Evolutionary conservation across 1,140 invertebrate genomes (phyloP).

Genomic region (Leucophenga varia): DNA sequence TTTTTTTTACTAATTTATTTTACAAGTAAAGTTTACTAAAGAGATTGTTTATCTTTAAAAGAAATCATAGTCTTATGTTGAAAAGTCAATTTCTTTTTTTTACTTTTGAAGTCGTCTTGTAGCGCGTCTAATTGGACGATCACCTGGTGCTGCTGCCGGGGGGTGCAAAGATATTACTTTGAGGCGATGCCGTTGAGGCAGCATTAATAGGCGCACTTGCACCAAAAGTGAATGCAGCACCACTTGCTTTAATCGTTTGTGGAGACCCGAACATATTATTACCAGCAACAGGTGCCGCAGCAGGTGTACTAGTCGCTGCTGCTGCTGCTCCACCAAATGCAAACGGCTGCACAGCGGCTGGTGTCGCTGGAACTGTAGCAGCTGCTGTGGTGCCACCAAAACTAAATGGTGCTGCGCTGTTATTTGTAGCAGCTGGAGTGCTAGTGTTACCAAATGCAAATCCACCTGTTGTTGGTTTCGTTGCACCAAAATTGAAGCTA

Average conservation of each 20-base stretch:
- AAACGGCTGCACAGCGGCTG: constrained; percentile 22
- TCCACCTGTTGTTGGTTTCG: constrained; percentile 31
- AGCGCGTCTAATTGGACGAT: constrained; percentile 26
- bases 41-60: too few relatives aligned
- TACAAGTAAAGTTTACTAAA: too few relatives aligned
- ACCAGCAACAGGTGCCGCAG: too few relatives aligned
- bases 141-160: constrained; percentile 19
- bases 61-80: too few relatives aligned
- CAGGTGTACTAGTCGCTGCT: neutral
- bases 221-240: constrained; percentile 25
- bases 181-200: constrained; percentile 14
- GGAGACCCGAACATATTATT: too few relatives aligned
- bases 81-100: too few relatives aligned
- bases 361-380: neutral
- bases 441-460: constrained; percentile 30
- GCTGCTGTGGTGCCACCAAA: neutral
- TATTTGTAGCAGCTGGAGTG: neutral
- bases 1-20: too few relatives aligned
- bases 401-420: neutral
- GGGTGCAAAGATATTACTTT: constrained; percentile 25
- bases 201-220: constrained; percentile 1
- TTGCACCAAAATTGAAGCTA: constrained; percentile 1
- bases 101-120: constrained; percentile 38
- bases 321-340: constrained; percentile 24
- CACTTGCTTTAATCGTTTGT: too few relatives aligned